Evolutionary conservation across 2,888 invertebrate genomes (phyloP).

Genomic region (Agelastica alni): DNA sequence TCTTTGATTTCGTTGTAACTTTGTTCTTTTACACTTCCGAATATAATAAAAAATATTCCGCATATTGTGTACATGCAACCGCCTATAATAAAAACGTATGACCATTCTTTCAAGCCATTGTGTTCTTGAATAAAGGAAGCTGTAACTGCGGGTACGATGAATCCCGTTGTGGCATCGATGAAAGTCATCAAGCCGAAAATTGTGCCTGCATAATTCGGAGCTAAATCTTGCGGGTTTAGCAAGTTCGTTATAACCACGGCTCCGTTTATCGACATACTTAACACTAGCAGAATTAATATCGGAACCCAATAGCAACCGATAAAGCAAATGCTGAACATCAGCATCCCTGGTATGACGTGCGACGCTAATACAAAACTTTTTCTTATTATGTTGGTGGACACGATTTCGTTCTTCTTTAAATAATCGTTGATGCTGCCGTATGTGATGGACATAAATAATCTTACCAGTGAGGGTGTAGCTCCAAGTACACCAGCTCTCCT

Average conservation of each 20-base stretch:
- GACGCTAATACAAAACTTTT: conserved; percentile 52
- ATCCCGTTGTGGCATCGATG: conserved; percentile 43
- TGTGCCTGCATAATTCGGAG: conserved; percentile 46
- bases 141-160: conserved; percentile 41
- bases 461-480: conserved; percentile 40
- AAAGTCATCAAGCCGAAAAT: conserved; percentile 45
- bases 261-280: conserved; percentile 44
- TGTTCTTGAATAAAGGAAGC: conserved; percentile 33
- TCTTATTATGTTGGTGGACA: conserved; percentile 35
- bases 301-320: conserved; percentile 35
- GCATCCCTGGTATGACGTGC: conserved; percentile 61
- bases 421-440: conserved; percentile 42
- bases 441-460: conserved; percentile 39
- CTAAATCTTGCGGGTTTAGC: conserved; percentile 45
- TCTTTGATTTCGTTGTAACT: conserved; percentile 25
- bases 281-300: conserved; percentile 37
- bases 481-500: conserved; percentile 41
- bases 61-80: conserved; percentile 13
- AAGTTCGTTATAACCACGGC: conserved; percentile 44
- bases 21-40: conserved; percentile 25
- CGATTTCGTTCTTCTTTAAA: conserved; percentile 32
- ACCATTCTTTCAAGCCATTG: conserved; percentile 24
- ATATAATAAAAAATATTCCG: conserved; percentile 23
- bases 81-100: conserved; percentile 18
- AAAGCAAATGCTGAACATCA: conserved; percentile 48